phyloP scores from a whole-genome alignment of 2,888 invertebrate species.

The Caenorhabditis macrosperma region DNA sequence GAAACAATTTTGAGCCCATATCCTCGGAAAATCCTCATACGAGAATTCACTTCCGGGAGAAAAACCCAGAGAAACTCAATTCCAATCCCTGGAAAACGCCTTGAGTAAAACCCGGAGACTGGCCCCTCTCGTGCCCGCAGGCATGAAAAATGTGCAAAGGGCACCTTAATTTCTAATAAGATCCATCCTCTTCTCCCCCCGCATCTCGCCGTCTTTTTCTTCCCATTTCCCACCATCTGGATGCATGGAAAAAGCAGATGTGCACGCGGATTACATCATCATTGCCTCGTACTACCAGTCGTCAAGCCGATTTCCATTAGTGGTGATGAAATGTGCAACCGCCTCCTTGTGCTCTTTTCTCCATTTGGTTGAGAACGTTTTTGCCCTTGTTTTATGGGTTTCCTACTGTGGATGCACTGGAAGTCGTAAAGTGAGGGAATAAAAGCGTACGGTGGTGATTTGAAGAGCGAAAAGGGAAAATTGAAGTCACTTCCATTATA shows the following conservation, averaged over 20 bases:
- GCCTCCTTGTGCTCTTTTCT: constrained; percentile 2
- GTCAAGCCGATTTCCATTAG: constrained; percentile 54
- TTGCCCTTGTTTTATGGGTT: constrained; percentile 5
- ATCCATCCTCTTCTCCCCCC: constrained; percentile 14
- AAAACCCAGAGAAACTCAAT: not conserved
- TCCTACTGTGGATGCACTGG: constrained; percentile 8
- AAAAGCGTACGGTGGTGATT: not conserved
- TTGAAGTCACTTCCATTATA: no score
- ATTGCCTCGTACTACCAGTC: constrained; percentile 15
- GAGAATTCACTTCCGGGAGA: no score
- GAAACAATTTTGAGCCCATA: no score
- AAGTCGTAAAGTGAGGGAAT: not conserved
- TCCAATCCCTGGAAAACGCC: not conserved
- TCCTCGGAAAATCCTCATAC: no score
- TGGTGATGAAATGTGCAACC: constrained; percentile 46
- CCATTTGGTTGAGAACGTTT: not conserved
- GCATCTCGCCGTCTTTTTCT: constrained; percentile 9
- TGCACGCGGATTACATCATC: constrained; percentile 51
- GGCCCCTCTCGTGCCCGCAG: constrained; percentile 4
- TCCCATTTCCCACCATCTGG: constrained; percentile 38
- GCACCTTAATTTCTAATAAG: constrained; percentile 52
- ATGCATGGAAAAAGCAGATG: constrained; percentile 50
- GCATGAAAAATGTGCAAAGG: constrained; percentile 22
- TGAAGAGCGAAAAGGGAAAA: not conserved
- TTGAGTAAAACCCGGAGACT: not conserved